These are phyloP conservation scores for Scolopax bukidnonensis DNA, from an alignment of 2,797 vertebrate species.

Conservation along the genomic window DNA sequence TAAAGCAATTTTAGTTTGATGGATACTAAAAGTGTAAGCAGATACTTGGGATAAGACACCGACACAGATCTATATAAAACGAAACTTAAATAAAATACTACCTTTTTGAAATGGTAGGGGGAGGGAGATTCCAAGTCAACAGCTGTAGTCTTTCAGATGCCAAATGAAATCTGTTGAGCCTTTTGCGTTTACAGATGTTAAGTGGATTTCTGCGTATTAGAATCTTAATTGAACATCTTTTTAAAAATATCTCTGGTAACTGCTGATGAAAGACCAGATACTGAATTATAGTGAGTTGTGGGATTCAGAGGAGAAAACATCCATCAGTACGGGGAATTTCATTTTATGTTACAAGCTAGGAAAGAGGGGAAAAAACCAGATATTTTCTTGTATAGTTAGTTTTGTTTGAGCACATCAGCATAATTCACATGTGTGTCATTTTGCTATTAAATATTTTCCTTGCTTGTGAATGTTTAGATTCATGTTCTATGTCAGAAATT, in stretches of 20 bases:
- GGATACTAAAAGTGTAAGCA: not conserved
- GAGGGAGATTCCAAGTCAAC: not conserved
- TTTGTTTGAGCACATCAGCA: not conserved
- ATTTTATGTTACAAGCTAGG: not conserved
- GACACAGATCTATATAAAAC: not conserved
- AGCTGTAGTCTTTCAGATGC: not conserved
- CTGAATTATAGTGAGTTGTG: not conserved
- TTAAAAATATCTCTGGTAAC: not conserved
- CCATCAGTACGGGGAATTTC: not conserved
- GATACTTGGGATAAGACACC: not conserved
- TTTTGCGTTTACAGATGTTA: not conserved
- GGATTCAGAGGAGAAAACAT: not conserved
- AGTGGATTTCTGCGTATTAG: not conserved
- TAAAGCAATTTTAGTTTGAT: not conserved
- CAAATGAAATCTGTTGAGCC: not conserved
- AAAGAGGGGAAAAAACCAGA: accelerated
- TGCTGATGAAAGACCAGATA: not conserved
- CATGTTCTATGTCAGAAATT: not conserved
- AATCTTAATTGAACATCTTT: not conserved
- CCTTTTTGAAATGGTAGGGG: not conserved
- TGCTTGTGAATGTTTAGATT: not conserved
- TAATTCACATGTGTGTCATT: not conserved
- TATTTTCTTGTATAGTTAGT: not conserved
- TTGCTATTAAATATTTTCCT: not conserved
- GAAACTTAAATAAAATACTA: not conserved